phyloP scores from a whole-genome alignment of 2,113 vertebrate species.

The Myocastor coypus region DNA sequence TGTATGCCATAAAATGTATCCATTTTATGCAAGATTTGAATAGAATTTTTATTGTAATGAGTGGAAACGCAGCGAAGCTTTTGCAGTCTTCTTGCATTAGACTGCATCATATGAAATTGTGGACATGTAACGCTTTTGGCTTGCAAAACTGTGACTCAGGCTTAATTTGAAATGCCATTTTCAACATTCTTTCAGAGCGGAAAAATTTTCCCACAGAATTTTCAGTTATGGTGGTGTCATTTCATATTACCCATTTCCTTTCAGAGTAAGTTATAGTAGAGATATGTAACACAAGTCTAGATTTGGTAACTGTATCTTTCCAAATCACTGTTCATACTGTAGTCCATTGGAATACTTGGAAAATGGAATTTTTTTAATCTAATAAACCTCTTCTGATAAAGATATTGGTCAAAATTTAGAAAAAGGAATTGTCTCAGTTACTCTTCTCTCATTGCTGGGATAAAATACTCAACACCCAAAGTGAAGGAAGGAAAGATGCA shows the following conservation, averaged over 20 bases:
- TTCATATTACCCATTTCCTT: neutral
- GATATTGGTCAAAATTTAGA: slow-evolving; percentile 41
- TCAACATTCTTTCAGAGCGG: slow-evolving; percentile 34
- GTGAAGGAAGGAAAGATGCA: no score
- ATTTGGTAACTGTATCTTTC: slow-evolving; percentile 38
- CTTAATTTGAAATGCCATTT: slow-evolving; percentile 14
- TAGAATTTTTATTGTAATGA: slow-evolving; percentile 46
- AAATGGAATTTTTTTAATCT: slow-evolving; percentile 43
- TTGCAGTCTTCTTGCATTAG: neutral
- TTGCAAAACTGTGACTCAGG: neutral
- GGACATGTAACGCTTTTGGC: neutral
- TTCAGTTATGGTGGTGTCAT: neutral
- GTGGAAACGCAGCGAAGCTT: slow-evolving; percentile 16
- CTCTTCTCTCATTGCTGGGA: no score
- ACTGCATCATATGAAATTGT: neutral
- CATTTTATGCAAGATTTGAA: neutral
- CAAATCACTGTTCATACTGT: slow-evolving; percentile 35
- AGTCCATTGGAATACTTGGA: slow-evolving; percentile 28
- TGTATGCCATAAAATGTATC: neutral
- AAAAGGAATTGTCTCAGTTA: neutral
- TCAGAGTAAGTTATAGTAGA: neutral
- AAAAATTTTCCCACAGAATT: slow-evolving; percentile 40
- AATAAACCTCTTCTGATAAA: slow-evolving; percentile 63
- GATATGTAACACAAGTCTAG: neutral
- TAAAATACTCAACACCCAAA: no score